Evolutionary conservation across 2,797 vertebrate species (phyloP).

Genomic region (Caiman crocodilus): DNA sequence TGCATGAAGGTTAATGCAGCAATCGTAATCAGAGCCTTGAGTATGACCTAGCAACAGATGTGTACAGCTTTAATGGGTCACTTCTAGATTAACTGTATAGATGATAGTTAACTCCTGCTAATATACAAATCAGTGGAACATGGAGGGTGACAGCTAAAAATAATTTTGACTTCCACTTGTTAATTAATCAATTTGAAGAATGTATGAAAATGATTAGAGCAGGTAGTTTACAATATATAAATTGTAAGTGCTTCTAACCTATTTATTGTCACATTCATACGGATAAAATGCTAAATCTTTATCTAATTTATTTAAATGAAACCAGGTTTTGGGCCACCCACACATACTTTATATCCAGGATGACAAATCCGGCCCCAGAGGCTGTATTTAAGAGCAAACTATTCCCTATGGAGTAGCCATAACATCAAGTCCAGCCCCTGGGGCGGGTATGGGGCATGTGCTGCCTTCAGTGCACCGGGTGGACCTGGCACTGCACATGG

Average conservation of each 20-base stretch:
- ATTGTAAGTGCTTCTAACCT: background rate
- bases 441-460: no score
- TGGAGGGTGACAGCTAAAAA: constrained; percentile 37
- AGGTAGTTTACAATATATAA: background rate
- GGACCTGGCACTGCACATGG: no score
- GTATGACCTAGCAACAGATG: constrained; percentile 46
- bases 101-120: constrained; percentile 35
- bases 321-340: background rate
- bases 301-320: background rate
- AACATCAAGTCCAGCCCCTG: no score
- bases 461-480: no score
- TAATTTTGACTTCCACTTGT: constrained; percentile 30
- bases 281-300: background rate
- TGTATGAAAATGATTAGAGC: background rate
- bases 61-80: constrained; percentile 52
- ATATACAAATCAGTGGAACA: constrained; percentile 28
- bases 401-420: no score
- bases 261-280: background rate
- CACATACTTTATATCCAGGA: background rate
- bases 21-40: constrained; percentile 52
- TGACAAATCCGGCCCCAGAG: no score
- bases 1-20: constrained; percentile 55
- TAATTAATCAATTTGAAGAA: constrained; percentile 28
- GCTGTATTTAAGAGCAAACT: no score
- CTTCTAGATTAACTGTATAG: constrained; percentile 59